A percentile compares a stretch with the other conserved stretches of the same genome.
phyloP scores from a whole-genome alignment of 2,113 vertebrate species.

The Pandion haliaetus region DNA sequence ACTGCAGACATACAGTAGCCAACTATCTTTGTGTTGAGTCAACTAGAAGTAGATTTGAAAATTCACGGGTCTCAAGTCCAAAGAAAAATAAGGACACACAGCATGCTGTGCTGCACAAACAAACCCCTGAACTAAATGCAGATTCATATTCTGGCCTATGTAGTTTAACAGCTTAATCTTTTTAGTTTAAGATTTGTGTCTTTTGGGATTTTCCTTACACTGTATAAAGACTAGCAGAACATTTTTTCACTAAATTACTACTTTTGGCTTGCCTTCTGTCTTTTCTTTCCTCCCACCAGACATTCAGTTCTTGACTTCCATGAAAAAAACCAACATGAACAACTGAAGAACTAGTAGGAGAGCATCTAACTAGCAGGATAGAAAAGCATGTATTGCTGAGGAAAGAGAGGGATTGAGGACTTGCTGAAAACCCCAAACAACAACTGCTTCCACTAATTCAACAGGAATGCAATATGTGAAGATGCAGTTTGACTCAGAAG shows the following conservation, averaged over 20 bases:
- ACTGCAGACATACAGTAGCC: conserved; percentile 8
- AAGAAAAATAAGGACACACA: conserved; percentile 1
- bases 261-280: conserved; percentile 44
- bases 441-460: not conserved
- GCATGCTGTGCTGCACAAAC: conserved; percentile 13
- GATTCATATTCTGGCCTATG: not conserved
- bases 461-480: not conserved
- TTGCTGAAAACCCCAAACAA: not conserved
- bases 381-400: not conserved
- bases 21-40: conserved; percentile 30
- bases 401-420: not conserved
- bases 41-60: conserved; percentile 40
- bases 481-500: not conserved
- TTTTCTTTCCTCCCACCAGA: conserved; percentile 32
- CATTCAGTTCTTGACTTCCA: not conserved
- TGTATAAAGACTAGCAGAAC: conserved; percentile 13
- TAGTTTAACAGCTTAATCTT: conserved; percentile 39
- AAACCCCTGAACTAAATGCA: not conserved
- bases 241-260: conserved; percentile 16
- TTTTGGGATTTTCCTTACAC: not conserved
- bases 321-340: not conserved
- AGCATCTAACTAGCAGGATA: not conserved
- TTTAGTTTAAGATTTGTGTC: conserved; percentile 23
- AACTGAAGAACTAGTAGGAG: not conserved
- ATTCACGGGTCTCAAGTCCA: conserved; percentile 30